Evolutionary conservation across 64 coral and sea anemone genomes (phyloP).

Genomic region (Dendronephthya gigantea): DNA sequence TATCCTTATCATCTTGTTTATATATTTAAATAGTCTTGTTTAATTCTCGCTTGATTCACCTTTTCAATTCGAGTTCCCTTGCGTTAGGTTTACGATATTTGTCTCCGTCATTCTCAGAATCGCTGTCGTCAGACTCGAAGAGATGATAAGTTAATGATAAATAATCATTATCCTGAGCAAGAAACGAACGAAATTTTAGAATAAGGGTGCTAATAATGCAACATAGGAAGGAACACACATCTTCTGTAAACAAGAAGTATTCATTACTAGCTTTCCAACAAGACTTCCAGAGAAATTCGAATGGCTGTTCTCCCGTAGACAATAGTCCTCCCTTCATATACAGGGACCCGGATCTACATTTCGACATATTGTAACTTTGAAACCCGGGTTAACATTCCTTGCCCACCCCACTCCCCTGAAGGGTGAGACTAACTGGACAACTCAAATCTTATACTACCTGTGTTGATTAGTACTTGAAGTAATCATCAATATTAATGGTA

Average conservation of each 20-base stretch:
- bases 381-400: no score
- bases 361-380: no score
- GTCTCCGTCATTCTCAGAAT: constrained; percentile 46
- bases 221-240: no score
- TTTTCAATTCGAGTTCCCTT: constrained; percentile 57
- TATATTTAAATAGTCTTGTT: no score
- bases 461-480: constrained; percentile 74
- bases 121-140: constrained; percentile 71
- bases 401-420: not conserved
- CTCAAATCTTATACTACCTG: constrained; percentile 48
- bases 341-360: no score
- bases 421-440: no score
- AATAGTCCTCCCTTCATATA: no score
- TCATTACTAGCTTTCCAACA: not conserved
- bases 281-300: no score
- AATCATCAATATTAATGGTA: constrained; percentile 84
- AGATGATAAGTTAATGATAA: constrained; percentile 83
- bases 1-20: no score
- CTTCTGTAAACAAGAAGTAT: no score
- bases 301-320: no score
- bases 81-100: constrained; percentile 50
- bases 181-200: not conserved
- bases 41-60: constrained; percentile 29
- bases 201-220: no score
- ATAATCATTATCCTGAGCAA: constrained; percentile 66